Evolutionary conservation across 2,113 vertebrate species (phyloP), one percentile per base, ranked within the genome.

Genomic region (Lota lota): DNA sequence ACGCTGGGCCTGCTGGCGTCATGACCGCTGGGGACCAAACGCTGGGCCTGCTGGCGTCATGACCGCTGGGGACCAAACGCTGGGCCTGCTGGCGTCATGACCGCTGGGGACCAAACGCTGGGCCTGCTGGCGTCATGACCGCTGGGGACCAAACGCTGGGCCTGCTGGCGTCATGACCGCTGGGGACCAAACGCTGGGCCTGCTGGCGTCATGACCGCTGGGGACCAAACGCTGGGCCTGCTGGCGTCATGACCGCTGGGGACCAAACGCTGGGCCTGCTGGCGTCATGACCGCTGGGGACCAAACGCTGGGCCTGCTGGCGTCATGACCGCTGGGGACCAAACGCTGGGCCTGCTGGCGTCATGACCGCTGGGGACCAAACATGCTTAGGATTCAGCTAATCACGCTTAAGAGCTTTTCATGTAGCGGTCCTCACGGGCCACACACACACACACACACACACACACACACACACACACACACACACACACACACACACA

Each of bases 381-480:
- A 78, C 70, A n/a, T 83, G 83, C 72, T 8, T 50, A 69, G 72
- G 82, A 86, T 88, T 88, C 79, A 20, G 70, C 68, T 90, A 83
- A 85, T 83, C 73, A 67, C 69, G 28, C 60, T 82, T 83, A 90
- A 83, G 77, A 70, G 77, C 84, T 83, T 86, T 85, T 70, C 66
- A 81, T 68, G 77, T 40, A 40, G 36, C 11, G 36, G 36, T 40
- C 36, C 36, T 40, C 36, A 40, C 36, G 1, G 36, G 36, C 36
- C 36, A 1, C 6, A 7, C 3, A 33, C 28, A 33, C 28, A 3
- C 28, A 33, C 28, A 33, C 28, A 3, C 28, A 33, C 28, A 33
- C 28, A 33, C 28, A 33, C 3, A 33, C 28, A 33, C 28, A 3
- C 28, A 33, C 28, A 33, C 28, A 3, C 28, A 33, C 28, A 33